phyloP scores from a whole-genome alignment of 2,113 vertebrate species.

The Paraplagusia blochii region DNA sequence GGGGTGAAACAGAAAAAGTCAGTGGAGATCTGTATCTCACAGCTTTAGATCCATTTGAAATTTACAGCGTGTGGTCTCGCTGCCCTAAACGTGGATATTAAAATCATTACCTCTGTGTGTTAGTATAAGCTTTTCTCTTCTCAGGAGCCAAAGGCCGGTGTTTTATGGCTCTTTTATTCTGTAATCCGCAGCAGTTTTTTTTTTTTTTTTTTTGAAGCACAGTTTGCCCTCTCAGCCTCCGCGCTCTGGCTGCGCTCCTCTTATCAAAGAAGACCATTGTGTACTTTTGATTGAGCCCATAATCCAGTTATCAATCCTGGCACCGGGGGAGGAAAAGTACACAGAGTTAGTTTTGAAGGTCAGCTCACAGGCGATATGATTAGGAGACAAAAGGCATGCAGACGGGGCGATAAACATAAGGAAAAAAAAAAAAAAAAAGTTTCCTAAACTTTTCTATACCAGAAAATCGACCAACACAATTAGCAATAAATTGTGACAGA shows the following conservation, averaged over 20 bases:
- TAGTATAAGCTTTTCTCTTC: conserved; percentile 43
- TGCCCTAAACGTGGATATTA: conserved; percentile 55
- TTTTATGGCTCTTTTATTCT: conserved; percentile 65
- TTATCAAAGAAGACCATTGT: conserved; percentile 63
- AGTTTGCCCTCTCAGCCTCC: conserved; percentile 26
- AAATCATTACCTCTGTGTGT: conserved; percentile 59
- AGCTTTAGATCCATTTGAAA: conserved; percentile 21
- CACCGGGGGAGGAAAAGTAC: conserved; percentile 14
- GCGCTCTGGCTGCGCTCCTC: conserved; percentile 18
- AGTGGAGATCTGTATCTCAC: conserved; percentile 14
- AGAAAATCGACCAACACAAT: too few relatives aligned
- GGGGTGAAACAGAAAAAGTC: conserved; percentile 3
- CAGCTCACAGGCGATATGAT: conserved; percentile 28
- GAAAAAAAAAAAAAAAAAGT: neutral
- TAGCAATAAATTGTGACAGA: too few relatives aligned
- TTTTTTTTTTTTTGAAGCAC: conserved; percentile 17
- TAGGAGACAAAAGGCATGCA: conserved; percentile 29
- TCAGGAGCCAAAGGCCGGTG: conserved; percentile 42
- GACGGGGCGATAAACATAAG: conserved; percentile 17
- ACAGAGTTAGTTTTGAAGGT: conserved; percentile 36
- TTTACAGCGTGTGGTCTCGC: conserved; percentile 52
- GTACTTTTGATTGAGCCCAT: conserved; percentile 43
- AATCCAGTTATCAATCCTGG: conserved; percentile 58
- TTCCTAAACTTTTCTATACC: too few relatives aligned
- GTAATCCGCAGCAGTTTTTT: conserved; percentile 46